These are phyloP conservation scores for Chitala chitala DNA, from an alignment of 2,113 vertebrate species.

Conservation along the genomic window DNA sequence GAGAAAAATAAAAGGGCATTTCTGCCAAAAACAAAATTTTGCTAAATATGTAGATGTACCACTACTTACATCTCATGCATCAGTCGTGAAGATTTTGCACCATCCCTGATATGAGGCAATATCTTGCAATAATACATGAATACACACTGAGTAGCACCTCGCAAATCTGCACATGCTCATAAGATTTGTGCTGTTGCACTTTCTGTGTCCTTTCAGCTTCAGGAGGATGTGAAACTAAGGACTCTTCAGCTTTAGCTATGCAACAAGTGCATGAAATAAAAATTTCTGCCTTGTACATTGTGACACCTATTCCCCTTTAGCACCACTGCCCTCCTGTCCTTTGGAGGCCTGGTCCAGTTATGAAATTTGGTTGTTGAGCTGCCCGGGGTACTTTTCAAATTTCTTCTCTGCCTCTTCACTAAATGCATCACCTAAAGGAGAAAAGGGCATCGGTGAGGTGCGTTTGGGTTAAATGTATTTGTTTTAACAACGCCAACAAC, in stretches of 20 bases:
- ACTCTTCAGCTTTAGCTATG: too few relatives aligned
- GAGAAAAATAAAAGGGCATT: constrained; percentile 16
- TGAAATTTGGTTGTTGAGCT: constrained; percentile 87
- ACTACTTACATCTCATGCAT: constrained; percentile 25
- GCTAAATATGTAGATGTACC: constrained; percentile 56
- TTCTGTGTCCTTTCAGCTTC: too few relatives aligned
- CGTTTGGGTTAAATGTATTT: not conserved
- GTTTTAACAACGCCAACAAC: not conserved
- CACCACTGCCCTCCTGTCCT: not conserved
- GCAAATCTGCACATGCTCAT: not conserved
- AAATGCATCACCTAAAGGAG: constrained; percentile 77
- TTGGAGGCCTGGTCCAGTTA: constrained; percentile 46
- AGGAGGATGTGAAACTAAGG: too few relatives aligned
- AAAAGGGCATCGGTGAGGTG: not conserved
- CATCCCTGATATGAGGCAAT: not conserved
- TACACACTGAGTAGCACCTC: not conserved
- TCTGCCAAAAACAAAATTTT: constrained; percentile 13
- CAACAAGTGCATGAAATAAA: too few relatives aligned
- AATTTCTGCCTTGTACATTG: too few relatives aligned
- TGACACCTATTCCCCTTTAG: too few relatives aligned
- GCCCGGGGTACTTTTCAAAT: constrained; percentile 91
- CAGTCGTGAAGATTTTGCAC: constrained; percentile 18
- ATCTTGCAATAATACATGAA: not conserved
- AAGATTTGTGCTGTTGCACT: not conserved
- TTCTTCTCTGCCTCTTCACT: constrained; percentile 86